Conservation (phyloP, 2,113 vertebrate species). For the Corythornis vintsioides region DNA sequence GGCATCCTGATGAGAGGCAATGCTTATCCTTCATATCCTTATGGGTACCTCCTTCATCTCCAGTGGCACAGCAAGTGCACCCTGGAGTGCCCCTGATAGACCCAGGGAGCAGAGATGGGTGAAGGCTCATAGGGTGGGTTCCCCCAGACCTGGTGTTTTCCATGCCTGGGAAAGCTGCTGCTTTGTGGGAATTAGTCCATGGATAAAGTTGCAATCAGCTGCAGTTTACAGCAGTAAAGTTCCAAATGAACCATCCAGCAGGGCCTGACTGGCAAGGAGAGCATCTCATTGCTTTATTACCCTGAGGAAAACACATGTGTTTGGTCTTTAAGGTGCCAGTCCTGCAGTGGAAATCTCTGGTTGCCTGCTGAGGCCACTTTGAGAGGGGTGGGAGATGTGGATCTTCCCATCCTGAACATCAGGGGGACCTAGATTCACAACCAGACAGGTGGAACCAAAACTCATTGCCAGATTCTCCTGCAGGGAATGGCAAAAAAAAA, state of each 20-base stretch:
- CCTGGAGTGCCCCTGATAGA: not conserved
- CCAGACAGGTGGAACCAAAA: not conserved
- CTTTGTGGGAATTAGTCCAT: not conserved
- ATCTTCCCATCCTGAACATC: not conserved
- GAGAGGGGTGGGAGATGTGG: not conserved
- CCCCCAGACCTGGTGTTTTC: not conserved
- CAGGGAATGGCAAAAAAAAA: not conserved
- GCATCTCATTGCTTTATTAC: not conserved
- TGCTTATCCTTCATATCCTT: not conserved
- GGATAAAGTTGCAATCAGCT: not conserved
- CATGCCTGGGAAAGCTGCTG: rapidly evolving
- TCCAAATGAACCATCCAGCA: not conserved
- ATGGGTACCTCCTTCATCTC: not conserved
- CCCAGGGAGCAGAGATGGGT: not conserved
- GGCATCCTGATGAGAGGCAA: not conserved
- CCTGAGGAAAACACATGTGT: not conserved
- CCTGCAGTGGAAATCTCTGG: not conserved
- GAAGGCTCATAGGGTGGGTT: not conserved
- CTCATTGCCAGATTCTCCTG: not conserved
- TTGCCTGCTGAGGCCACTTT: not conserved
- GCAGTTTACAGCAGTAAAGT: not conserved
- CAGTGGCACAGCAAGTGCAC: not conserved
- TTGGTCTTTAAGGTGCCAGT: not conserved
- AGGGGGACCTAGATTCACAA: not conserved
- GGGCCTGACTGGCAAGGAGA: not conserved